phyloP scores from a whole-genome alignment of 2,888 invertebrate species.

The Caenorhabditis doughertyi region DNA sequence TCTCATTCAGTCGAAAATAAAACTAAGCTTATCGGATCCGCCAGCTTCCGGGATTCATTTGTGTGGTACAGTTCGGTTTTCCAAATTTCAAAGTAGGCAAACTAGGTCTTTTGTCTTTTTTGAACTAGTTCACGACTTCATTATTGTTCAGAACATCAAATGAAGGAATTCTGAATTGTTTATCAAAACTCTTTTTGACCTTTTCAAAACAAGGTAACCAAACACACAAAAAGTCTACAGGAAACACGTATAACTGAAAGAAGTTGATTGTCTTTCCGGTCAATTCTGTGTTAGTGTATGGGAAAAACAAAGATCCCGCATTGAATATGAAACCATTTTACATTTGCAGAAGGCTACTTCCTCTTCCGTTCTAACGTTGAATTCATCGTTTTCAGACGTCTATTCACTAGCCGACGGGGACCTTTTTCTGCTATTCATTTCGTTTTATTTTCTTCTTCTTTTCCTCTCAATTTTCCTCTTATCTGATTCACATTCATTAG shows the following conservation, averaged over 20 bases:
- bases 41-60: too few species aligned
- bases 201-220: not conserved
- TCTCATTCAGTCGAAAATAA: too few species aligned
- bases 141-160: not conserved
- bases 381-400: not conserved
- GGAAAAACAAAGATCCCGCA: not conserved
- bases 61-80: too few species aligned
- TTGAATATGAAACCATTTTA: not conserved
- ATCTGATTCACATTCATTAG: conserved; percentile 24
- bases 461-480: not conserved
- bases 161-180: not conserved
- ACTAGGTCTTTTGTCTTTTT: too few species aligned
- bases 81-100: too few species aligned
- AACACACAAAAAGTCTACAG: not conserved
- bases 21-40: too few species aligned
- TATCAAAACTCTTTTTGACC: not conserved
- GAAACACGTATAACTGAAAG: conserved; percentile 1
- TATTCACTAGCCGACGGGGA: not conserved
- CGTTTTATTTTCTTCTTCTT: not conserved
- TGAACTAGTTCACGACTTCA: not conserved
- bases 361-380: not conserved
- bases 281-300: not conserved
- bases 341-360: not conserved
- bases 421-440: not conserved
- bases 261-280: conserved; percentile 23